These are phyloP conservation scores for Galerucella pusilla DNA, from an alignment of 2,888 invertebrate genomes.

Conservation along the genomic window DNA sequence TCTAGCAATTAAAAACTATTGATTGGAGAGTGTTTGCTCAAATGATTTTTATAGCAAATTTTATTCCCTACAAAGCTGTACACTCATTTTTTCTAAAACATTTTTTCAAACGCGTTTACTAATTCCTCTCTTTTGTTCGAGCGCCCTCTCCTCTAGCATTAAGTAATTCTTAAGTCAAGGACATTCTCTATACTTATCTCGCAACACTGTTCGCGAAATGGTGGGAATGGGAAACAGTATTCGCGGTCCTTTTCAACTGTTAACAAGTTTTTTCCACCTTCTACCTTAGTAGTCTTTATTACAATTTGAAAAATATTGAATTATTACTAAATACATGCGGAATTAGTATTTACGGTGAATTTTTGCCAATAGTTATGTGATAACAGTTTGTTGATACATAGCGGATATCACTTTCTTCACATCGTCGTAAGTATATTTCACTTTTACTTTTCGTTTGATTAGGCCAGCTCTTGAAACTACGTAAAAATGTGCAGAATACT, in stretches of 20 bases:
- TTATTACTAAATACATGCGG: background rate
- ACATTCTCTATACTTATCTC: constrained; percentile 12
- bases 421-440: constrained; percentile 10
- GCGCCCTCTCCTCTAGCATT: constrained; percentile 30
- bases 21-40: too few relatives aligned
- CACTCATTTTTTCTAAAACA: too few relatives aligned
- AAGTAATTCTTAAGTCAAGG: constrained; percentile 27
- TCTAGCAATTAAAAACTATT: too few relatives aligned
- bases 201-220: constrained; percentile 15
- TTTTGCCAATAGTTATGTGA: constrained; percentile 6
- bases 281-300: too few relatives aligned
- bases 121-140: background rate
- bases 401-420: constrained; percentile 17
- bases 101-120: background rate
- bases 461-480: constrained; percentile 5
- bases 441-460: constrained; percentile 8
- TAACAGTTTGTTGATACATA: background rate
- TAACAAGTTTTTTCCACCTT: background rate
- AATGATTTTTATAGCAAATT: too few relatives aligned
- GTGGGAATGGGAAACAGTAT: constrained; percentile 10
- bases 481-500: background rate
- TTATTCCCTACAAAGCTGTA: too few relatives aligned
- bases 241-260: constrained; percentile 23
- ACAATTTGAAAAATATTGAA: background rate
- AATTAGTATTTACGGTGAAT: background rate